These are phyloP conservation scores for Melanocharis versteri DNA, from an alignment of 2,113 vertebrate genomes.

Conservation along the genomic window DNA sequence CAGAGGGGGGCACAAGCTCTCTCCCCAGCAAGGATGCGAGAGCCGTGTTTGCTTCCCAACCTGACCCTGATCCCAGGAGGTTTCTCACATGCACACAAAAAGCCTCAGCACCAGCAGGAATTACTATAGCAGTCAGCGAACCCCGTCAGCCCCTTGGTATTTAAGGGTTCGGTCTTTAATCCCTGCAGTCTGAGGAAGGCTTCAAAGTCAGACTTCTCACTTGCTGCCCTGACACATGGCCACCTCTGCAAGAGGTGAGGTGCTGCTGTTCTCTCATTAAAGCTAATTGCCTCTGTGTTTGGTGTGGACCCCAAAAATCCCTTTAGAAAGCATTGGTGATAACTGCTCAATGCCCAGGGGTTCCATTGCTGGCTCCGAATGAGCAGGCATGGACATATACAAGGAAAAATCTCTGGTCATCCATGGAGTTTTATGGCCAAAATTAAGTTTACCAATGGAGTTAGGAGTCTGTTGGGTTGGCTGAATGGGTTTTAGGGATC, in stretches of 20 bases:
- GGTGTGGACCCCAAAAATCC: background rate
- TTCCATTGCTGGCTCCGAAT: background rate
- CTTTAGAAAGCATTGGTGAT: background rate
- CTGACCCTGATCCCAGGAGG: background rate
- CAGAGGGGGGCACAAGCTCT: background rate
- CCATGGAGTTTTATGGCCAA: background rate
- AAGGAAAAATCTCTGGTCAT: background rate
- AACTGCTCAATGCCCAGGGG: background rate
- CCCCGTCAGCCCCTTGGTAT: background rate
- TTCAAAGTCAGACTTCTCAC: background rate
- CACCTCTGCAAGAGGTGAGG: background rate
- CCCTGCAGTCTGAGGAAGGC: background rate
- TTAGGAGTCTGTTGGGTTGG: background rate
- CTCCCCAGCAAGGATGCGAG: background rate
- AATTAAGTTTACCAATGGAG: background rate
- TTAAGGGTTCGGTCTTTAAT: background rate
- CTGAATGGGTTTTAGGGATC: background rate
- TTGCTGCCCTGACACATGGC: background rate
- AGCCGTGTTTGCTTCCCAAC: background rate
- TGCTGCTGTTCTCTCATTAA: background rate
- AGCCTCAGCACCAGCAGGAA: background rate
- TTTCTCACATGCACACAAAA: background rate
- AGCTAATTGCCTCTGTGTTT: background rate
- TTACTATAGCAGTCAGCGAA: accelerated
- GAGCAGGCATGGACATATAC: background rate